Evolutionary conservation across 1,140 invertebrate genomes (phyloP).

Genomic region (Trachymyrmex cornetzi): DNA sequence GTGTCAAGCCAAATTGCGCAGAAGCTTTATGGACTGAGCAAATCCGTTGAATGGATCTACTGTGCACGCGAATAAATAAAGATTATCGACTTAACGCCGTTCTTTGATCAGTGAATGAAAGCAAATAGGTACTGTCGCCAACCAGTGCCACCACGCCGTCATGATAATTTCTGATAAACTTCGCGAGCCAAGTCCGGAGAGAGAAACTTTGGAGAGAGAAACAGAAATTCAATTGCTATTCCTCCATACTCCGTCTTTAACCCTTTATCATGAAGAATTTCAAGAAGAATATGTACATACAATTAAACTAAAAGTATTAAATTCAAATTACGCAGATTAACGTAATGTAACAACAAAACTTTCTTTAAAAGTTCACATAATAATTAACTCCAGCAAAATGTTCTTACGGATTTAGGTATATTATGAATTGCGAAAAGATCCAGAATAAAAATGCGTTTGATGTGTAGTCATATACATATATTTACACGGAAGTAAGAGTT

Average conservation of each 20-base stretch:
- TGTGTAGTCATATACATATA: conserved; percentile 6
- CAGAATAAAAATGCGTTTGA: conserved; percentile 39
- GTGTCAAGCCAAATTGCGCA: conserved; percentile 52
- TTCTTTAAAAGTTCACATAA: not conserved
- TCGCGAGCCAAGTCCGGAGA: not conserved
- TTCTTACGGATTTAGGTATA: not conserved
- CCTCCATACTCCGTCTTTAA: not conserved
- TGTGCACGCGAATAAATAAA: conserved; percentile 68
- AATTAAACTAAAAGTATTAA: not conserved
- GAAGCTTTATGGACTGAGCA: conserved; percentile 11
- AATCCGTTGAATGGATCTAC: conserved; percentile 64
- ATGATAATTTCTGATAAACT: conserved; percentile 70
- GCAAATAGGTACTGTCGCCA: conserved; percentile 70
- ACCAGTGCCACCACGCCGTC: conserved; percentile 36
- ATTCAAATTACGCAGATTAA: not conserved
- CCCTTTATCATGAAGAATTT: not conserved
- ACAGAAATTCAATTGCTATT: conserved; percentile 2
- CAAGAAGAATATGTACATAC: not conserved
- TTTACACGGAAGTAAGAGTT: conserved; percentile 36
- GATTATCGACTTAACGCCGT: conserved; percentile 72
- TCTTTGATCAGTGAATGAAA: conserved; percentile 75
- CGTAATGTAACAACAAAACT: not conserved
- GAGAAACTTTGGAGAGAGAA: not conserved
- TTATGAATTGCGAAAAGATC: conserved; percentile 15
- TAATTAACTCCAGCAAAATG: not conserved